These are phyloP conservation scores for Rallus crepitans DNA, from an alignment of 2,797 vertebrate species.

Conservation along the genomic window DNA sequence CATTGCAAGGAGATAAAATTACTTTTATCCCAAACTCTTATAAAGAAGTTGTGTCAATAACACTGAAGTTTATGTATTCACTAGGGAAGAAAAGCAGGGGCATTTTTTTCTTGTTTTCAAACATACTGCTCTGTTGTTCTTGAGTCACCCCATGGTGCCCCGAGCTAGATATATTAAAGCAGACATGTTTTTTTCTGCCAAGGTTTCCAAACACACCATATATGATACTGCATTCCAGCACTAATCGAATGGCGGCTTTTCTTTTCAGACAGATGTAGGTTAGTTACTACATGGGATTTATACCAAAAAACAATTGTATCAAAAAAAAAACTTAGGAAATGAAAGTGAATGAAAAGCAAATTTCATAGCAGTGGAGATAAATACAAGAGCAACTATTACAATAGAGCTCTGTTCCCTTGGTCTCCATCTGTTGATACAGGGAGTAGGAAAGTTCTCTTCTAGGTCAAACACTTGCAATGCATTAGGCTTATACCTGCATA, in stretches of 20 bases:
- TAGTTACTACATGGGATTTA: conserved; percentile 4
- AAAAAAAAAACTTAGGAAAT: conserved; percentile 50
- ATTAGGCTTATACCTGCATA: background rate
- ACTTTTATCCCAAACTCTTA: background rate
- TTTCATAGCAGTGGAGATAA: conserved; percentile 31
- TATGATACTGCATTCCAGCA: conserved; percentile 35
- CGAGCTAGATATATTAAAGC: background rate
- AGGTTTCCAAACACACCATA: background rate
- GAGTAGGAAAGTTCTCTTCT: background rate
- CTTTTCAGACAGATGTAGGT: conserved; percentile 21
- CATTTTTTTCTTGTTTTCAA: background rate
- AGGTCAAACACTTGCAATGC: background rate
- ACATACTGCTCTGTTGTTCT: conserved; percentile 20
- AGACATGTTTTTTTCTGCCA: background rate
- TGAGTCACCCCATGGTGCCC: conserved; percentile 8
- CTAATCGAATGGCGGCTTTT: conserved; percentile 7
- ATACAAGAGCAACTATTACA: background rate
- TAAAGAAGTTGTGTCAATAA: background rate
- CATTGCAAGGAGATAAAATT: background rate
- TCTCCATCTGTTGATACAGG: background rate
- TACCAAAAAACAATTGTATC: background rate
- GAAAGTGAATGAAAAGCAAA: conserved; percentile 34
- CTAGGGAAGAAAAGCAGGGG: conserved; percentile 29
- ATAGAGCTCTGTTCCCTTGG: background rate
- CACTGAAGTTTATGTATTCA: background rate